Evolutionary conservation across 2,888 invertebrate genomes (phyloP), one percentile per base, ranked within the genome.

Genomic region (Mimas tiliae): DNA sequence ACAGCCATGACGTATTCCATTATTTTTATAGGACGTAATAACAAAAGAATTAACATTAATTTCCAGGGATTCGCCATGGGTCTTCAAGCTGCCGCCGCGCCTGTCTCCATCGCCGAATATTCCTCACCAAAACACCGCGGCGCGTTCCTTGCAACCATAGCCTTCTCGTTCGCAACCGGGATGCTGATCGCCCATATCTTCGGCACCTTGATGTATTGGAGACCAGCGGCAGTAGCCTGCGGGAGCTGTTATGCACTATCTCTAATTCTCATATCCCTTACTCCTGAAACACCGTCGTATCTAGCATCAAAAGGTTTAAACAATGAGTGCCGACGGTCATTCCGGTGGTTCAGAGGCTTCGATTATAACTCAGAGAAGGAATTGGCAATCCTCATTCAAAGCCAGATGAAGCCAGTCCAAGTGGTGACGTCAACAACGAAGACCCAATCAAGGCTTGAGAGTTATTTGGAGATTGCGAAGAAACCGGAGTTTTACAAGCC

Each of bases 211-310:
- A 80, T 95, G 8, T 89, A 93, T 71, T 96, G 96, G 96, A 85
- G 95, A 79, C 76, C 90, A 21, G 94, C 95, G 1, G 95, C 94
- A 0, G 74, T 94, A 0, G 89, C 94, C 21, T 94, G 94, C 68
- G 93, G 93, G 0, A 81, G 89, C 63, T 86, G 94, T 62, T 95
- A 95, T 62, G 76, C 89, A 0, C 6, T 94, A 1, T 92, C 94
- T n/a, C 83, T 94, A 12, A 74, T 95, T 0, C 81, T 95, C 0
- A 83, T 95, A 2, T 84, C 94, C 0, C 76, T 95, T 0, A 85
- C 95, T 2, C 95, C 95, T 0, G 96, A 96, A 87, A 95, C 96
- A 0, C 96, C 96, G 0, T 92, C 94, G 0, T 96, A 95, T 94
- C 78, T 96, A 9, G 93, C 95, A 0, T 94, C 95, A 0, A 94